Conservation (phyloP, 2,113 vertebrate genomes). For the Ictidomys tridecemlineatus region DNA sequence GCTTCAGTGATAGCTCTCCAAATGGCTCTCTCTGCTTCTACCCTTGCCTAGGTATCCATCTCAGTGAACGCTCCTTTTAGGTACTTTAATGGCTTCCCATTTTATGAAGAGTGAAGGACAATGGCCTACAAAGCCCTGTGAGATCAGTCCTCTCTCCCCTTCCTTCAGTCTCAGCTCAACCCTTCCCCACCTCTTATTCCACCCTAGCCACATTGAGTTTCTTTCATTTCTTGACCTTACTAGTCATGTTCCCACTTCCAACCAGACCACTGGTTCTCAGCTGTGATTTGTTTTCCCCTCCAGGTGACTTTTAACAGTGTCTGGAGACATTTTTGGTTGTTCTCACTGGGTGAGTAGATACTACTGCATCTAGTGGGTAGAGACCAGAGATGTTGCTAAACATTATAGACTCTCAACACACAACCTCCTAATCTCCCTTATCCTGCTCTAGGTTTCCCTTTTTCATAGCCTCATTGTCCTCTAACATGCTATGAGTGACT, state of each 20-base stretch:
- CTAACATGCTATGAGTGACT: not conserved
- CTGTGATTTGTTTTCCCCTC: not conserved
- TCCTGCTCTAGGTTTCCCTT: not conserved
- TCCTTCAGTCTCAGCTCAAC: not conserved
- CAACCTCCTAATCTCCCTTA: not conserved
- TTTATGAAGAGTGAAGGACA: not conserved
- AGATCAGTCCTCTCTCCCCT: not conserved
- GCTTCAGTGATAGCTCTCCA: not conserved
- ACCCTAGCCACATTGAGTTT: not conserved
- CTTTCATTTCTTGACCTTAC: not conserved
- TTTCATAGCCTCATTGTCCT: not conserved
- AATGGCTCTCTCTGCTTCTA: not conserved
- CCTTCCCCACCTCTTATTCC: not conserved
- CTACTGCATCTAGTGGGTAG: not conserved
- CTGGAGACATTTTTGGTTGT: not conserved
- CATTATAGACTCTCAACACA: not conserved
- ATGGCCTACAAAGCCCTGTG: not conserved
- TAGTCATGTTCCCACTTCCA: not conserved
- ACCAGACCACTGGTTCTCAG: not conserved
- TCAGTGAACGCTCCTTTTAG: not conserved
- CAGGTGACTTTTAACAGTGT: slow-evolving; percentile 8
- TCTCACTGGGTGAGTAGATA: not conserved
- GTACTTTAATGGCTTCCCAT: not conserved
- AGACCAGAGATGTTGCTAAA: not conserved
- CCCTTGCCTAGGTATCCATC: no score